These are phyloP conservation scores for Dascyllus trimaculatus DNA, from an alignment of 2,113 vertebrate genomes.

Conservation along the genomic window DNA sequence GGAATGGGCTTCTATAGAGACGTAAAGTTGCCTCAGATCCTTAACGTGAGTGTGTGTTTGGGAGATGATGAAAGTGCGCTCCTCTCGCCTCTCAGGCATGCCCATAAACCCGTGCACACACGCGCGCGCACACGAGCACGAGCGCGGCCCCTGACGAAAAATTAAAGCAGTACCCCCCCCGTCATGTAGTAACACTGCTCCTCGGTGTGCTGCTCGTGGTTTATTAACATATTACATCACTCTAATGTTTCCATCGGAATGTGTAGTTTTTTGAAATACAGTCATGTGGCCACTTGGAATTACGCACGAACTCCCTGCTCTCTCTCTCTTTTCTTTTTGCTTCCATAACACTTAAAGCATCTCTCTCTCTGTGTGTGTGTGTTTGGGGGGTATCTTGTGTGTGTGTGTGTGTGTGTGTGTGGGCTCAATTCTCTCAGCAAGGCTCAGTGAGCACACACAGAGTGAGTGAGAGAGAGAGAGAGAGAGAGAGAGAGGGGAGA, in stretches of 20 bases:
- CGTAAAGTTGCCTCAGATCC: slow-evolving; percentile 31
- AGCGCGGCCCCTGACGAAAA: slow-evolving; percentile 4
- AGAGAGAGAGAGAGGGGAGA: slow-evolving; percentile 42
- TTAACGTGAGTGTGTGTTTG: slow-evolving; percentile 4
- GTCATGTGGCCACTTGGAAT: not conserved
- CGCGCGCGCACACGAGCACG: not conserved
- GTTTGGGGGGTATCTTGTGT: not conserved
- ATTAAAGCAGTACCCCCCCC: slow-evolving; percentile 1
- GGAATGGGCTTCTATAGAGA: slow-evolving; percentile 23
- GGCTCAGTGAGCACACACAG: slow-evolving; percentile 20
- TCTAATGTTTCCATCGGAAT: slow-evolving; percentile 21
- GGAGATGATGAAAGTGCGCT: slow-evolving; percentile 34
- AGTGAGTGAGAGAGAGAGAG: slow-evolving; percentile 32
- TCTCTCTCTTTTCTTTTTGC: slow-evolving; percentile 16
- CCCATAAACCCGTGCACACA: not conserved
- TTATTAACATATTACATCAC: slow-evolving; percentile 39
- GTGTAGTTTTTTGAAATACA: not conserved
- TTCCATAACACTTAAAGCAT: slow-evolving; percentile 24
- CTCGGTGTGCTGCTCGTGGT: not conserved
- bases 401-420: slow-evolving; percentile 12
- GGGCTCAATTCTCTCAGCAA: slow-evolving; percentile 30
- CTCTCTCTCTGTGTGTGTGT: slow-evolving; percentile 12
- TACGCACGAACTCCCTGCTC: not conserved
- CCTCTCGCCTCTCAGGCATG: slow-evolving; percentile 12
- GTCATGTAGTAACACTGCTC: not conserved